Evolutionary conservation across 2,113 vertebrate species (phyloP).

Genomic region (Phocoena phocoena): DNA sequence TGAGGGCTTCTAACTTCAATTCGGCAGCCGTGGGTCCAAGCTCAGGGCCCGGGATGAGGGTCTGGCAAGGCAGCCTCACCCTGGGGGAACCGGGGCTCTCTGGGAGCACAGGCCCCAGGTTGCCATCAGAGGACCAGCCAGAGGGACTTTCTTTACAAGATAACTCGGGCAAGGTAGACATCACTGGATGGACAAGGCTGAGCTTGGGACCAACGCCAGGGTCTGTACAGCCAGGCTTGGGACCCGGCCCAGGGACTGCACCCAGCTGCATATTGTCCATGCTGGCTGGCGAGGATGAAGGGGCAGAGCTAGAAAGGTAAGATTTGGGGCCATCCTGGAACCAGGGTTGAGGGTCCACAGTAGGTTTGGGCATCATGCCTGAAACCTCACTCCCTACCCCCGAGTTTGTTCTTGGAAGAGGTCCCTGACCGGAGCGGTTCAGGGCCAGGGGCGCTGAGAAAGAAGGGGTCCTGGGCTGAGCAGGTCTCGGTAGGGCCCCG

Average conservation of each 20-base stretch:
- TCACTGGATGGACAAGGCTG: background rate
- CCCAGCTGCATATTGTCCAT: slow-evolving; percentile 62
- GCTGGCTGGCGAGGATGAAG: background rate
- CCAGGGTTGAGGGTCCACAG: slow-evolving; percentile 58
- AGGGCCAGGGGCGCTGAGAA: slow-evolving; percentile 54
- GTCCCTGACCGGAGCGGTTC: slow-evolving; percentile 8
- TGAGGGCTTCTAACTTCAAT: slow-evolving; percentile 94
- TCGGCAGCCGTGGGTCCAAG: slow-evolving; percentile 89
- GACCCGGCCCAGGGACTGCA: slow-evolving; percentile 63
- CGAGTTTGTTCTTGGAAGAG: background rate
- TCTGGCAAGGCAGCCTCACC: slow-evolving; percentile 88
- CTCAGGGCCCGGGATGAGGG: slow-evolving; percentile 81
- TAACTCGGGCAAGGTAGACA: slow-evolving; percentile 56
- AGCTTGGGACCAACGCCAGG: slow-evolving; percentile 32
- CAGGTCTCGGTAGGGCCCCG: background rate
- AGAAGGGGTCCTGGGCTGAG: slow-evolving; percentile 68
- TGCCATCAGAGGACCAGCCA: slow-evolving; percentile 7
- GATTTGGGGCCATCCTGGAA: slow-evolving; percentile 69
- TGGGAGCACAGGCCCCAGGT: slow-evolving; percentile 42
- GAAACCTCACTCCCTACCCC: slow-evolving; percentile 30
- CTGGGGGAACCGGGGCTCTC: slow-evolving; percentile 78
- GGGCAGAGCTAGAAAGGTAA: slow-evolving; percentile 58
- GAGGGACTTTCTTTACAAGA: slow-evolving; percentile 60
- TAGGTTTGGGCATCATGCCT: background rate
- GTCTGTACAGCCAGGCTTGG: slow-evolving; percentile 41